Evolutionary conservation across 2,113 vertebrate species (phyloP).

Genomic region (Syngnathoides biaculeatus): DNA sequence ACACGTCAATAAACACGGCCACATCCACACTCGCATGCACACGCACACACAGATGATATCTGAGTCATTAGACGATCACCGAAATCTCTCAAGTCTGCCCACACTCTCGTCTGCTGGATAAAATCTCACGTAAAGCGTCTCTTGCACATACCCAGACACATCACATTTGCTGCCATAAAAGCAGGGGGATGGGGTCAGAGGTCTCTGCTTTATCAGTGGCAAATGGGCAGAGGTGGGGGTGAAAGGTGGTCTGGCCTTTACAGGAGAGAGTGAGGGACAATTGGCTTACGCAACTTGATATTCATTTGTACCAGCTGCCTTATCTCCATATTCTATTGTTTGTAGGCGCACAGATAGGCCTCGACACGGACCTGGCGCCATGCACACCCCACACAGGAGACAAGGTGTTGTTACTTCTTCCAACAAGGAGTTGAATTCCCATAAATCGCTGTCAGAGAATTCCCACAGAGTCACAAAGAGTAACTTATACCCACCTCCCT

Average conservation of each 20-base stretch:
- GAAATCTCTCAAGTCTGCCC: conserved; percentile 28
- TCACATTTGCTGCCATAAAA: conserved; percentile 23
- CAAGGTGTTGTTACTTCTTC: background rate
- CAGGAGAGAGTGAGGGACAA: conserved; percentile 26
- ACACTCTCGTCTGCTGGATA: conserved; percentile 37
- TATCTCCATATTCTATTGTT: conserved; percentile 68
- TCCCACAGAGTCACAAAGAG: background rate
- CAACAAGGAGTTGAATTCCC: background rate
- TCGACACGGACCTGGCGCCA: conserved; percentile 49
- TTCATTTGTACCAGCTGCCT: conserved; percentile 49
- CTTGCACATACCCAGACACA: conserved; percentile 15
- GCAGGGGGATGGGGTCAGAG: background rate
- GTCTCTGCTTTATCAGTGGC: background rate
- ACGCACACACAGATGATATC: background rate
- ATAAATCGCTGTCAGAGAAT: background rate
- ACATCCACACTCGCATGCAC: background rate
- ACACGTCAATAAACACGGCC: background rate
- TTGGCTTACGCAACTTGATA: conserved; percentile 64
- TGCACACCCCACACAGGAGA: background rate
- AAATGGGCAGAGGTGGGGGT: background rate
- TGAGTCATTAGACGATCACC: conserved; percentile 33
- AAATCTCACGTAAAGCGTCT: conserved; percentile 14
- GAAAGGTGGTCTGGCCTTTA: background rate
- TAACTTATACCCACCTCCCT: background rate
- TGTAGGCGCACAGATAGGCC: conserved; percentile 36